These are phyloP conservation scores for Illadopsis cleaveri DNA, from an alignment of 2,113 vertebrate genomes.

Conservation along the genomic window DNA sequence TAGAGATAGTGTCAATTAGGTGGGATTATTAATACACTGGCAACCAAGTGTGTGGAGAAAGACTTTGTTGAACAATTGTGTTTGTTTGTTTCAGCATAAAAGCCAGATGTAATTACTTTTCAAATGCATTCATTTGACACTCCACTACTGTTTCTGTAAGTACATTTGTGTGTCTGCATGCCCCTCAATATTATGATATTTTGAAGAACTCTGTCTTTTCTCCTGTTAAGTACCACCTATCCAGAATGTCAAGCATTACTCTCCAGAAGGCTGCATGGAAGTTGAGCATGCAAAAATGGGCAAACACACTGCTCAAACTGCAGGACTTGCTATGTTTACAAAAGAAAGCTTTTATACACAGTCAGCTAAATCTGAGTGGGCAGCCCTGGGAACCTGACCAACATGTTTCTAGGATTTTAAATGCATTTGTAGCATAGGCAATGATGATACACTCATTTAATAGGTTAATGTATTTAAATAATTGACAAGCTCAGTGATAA, in stretches of 20 bases:
- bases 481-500: not conserved
- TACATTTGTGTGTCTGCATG: not conserved
- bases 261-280: not conserved
- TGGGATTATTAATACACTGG: not conserved
- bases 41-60: not conserved
- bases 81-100: not conserved
- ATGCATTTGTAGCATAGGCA: slow-evolving; percentile 13
- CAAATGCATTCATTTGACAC: not conserved
- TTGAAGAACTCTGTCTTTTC: not conserved
- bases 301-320: slow-evolving; percentile 54
- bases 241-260: not conserved
- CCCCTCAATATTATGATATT: not conserved
- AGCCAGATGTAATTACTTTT: not conserved
- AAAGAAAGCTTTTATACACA: slow-evolving; percentile 22
- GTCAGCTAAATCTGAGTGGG: slow-evolving; percentile 47
- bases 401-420: slow-evolving; percentile 10
- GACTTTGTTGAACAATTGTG: not conserved
- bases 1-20: not conserved
- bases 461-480: not conserved
- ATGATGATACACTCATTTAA: slow-evolving; percentile 2
- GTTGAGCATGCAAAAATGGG: slow-evolving; percentile 46
- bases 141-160: not conserved
- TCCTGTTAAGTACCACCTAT: not conserved
- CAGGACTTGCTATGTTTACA: slow-evolving; percentile 42
- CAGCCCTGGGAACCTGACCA: slow-evolving; percentile 67